These are phyloP conservation scores for Liolophura sinensis DNA, from an alignment of 1,140 invertebrate genomes.

Conservation along the genomic window DNA sequence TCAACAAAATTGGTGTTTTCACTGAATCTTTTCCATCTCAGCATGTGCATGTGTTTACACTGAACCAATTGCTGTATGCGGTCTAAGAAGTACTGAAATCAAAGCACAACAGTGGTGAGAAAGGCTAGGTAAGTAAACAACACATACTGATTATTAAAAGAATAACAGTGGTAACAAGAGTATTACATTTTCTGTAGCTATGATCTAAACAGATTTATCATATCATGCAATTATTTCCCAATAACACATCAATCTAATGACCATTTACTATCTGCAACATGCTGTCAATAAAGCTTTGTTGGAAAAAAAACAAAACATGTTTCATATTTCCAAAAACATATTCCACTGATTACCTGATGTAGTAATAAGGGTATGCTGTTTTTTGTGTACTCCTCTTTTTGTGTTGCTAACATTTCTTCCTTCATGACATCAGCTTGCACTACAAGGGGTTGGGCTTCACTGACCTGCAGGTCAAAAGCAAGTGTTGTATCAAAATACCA, in stretches of 20 bases:
- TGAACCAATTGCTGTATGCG: constrained; percentile 52
- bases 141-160: too few relatives aligned
- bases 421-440: constrained; percentile 55
- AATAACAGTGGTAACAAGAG: too few relatives aligned
- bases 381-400: constrained; percentile 47
- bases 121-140: too few relatives aligned
- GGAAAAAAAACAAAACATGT: background rate
- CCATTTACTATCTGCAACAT: too few relatives aligned
- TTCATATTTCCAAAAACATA: background rate
- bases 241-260: too few relatives aligned
- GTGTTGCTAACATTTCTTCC: constrained; percentile 43
- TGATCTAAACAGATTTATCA: background rate
- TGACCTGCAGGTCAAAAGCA: constrained; percentile 37
- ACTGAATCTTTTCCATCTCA: constrained; percentile 57
- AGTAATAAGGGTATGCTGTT: constrained; percentile 52
- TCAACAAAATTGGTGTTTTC: constrained; percentile 53
- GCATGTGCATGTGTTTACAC: constrained; percentile 51
- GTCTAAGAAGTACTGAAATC: constrained; percentile 48
- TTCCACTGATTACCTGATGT: constrained; percentile 42
- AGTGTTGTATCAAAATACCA: background rate
- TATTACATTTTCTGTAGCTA: background rate
- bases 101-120: background rate
- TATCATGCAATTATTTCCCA: background rate
- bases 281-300: background rate
- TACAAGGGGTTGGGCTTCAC: constrained; percentile 48